These are phyloP conservation scores for Vicugna pacos DNA, from an alignment of 2,113 vertebrate species.

Conservation along the genomic window DNA sequence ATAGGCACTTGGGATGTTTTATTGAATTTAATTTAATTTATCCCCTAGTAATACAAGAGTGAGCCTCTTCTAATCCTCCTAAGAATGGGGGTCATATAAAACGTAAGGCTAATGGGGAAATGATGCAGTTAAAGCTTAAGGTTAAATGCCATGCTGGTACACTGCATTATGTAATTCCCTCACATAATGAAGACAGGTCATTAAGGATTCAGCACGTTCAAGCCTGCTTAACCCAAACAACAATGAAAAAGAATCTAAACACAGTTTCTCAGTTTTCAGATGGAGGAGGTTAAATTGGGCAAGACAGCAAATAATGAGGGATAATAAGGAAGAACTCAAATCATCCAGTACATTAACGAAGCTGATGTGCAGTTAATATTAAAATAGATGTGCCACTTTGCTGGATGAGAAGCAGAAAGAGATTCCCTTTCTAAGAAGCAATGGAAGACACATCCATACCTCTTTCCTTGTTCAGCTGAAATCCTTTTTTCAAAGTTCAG, in stretches of 20 bases:
- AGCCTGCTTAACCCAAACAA: constrained; percentile 80
- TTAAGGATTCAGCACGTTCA: constrained; percentile 80
- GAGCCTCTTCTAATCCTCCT: background rate
- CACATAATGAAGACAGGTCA: constrained; percentile 69
- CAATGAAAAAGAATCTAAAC: constrained; percentile 83
- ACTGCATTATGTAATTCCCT: constrained; percentile 65
- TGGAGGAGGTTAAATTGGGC: constrained; percentile 85
- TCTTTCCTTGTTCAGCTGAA: background rate
- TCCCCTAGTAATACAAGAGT: constrained; percentile 9
- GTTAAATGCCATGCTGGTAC: constrained; percentile 72
- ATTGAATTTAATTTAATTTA: constrained; percentile 25
- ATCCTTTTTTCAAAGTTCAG: background rate
- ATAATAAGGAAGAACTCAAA: constrained; percentile 83
- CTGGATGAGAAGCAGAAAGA: constrained; percentile 52
- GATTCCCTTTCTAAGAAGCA: background rate
- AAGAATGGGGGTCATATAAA: constrained; percentile 37
- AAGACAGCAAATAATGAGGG: constrained; percentile 86
- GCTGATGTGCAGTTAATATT: constrained; percentile 78
- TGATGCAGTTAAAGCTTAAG: constrained; percentile 70
- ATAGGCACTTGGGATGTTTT: background rate
- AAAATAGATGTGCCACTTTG: constrained; percentile 9
- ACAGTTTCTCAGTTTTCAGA: constrained; percentile 84
- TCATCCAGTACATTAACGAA: constrained; percentile 80
- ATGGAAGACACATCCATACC: background rate
- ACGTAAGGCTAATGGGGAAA: constrained; percentile 76